phyloP scores from a whole-genome alignment of 2,888 invertebrate genomes.

The Teleiodes luculella region DNA sequence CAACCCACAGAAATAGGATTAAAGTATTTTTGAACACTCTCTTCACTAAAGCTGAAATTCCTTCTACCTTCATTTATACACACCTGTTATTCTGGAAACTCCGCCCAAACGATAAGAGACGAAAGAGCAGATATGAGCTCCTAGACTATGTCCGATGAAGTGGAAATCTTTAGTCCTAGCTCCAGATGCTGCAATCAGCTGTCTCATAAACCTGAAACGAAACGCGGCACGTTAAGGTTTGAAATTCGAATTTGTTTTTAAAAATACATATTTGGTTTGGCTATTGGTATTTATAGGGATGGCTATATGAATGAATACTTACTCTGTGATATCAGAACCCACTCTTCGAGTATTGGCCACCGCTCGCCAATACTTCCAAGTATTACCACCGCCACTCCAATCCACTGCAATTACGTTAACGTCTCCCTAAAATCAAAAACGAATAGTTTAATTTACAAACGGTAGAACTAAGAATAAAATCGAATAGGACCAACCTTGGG shows the following conservation, averaged over 20 bases:
- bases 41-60: too few species aligned
- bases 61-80: too few species aligned
- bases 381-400: conserved; percentile 81
- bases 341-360: conserved; percentile 79
- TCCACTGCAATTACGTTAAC: conserved; percentile 81
- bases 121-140: conserved; percentile 80
- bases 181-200: conserved; percentile 59
- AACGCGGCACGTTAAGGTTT: not conserved
- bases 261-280: too few species aligned
- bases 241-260: not conserved
- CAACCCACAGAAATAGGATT: too few species aligned
- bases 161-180: conserved; percentile 63
- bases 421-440: conserved; percentile 71
- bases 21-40: too few species aligned
- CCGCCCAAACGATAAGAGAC: conserved; percentile 70
- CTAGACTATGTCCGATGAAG: conserved; percentile 81
- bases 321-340: conserved; percentile 75
- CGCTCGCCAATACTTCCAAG: conserved; percentile 80
- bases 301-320: conserved; percentile 18
- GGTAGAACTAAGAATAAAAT: too few species aligned
- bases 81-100: conserved; percentile 74
- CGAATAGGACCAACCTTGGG: too few species aligned
- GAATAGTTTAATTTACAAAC: too few species aligned
- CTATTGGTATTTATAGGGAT: not conserved
- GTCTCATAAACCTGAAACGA: conserved; percentile 63